These are phyloP conservation scores for Eudyptes chrysolophus DNA, from an alignment of 2,113 vertebrate species.

Conservation along the genomic window DNA sequence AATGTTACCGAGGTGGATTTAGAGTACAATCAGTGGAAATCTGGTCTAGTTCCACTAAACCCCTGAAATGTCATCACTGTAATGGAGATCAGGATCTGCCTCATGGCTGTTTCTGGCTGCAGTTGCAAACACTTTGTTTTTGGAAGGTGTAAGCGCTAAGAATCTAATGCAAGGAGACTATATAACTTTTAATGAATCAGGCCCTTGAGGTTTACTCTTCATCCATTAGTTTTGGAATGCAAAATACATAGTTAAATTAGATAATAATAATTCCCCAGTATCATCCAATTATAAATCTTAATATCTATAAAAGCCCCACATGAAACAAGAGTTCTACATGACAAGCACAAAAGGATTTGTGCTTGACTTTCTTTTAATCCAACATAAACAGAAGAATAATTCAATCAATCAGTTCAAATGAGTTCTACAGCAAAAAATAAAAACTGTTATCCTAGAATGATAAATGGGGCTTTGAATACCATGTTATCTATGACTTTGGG, in stretches of 20 bases:
- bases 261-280: background rate
- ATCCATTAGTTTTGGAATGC: constrained; percentile 31
- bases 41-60: background rate
- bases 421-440: constrained; percentile 20
- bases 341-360: constrained; percentile 23
- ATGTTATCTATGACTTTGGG: background rate
- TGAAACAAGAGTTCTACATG: constrained; percentile 1
- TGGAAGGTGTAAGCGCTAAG: background rate
- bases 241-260: constrained; percentile 24
- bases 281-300: constrained; percentile 52
- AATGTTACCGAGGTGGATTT: background rate
- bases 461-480: constrained; percentile 11
- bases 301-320: constrained; percentile 4
- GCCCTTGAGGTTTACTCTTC: background rate
- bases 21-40: background rate
- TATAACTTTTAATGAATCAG: constrained; percentile 48
- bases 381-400: constrained; percentile 48
- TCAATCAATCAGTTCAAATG: constrained; percentile 43
- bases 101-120: background rate
- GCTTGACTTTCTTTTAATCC: constrained; percentile 34
- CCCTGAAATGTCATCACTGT: background rate
- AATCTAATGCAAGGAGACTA: background rate
- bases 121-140: background rate
- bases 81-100: background rate
- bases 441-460: constrained; percentile 24